Conservation (phyloP, 2,113 vertebrate genomes). For the Melospiza melodia region DNA sequence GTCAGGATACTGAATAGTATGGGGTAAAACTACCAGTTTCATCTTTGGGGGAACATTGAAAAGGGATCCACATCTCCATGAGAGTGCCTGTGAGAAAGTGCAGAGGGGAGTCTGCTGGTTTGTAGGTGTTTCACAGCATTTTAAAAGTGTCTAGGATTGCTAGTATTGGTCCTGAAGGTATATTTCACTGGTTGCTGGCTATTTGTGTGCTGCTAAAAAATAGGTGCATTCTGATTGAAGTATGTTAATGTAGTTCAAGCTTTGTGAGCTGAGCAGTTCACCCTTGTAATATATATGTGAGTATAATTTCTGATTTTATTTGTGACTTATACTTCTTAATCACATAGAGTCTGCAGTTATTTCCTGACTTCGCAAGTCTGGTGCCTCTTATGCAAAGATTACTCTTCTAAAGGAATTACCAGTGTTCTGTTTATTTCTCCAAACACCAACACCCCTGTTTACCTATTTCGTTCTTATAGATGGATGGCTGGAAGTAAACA, state of each 20-base stretch:
- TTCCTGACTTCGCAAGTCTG: background rate
- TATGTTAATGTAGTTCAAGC: background rate
- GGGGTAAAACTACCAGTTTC: background rate
- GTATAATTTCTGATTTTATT: background rate
- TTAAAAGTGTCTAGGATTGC: background rate
- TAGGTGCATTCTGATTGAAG: background rate
- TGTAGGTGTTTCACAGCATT: background rate
- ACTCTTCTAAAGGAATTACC: background rate
- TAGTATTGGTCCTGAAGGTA: background rate
- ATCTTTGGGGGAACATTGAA: background rate
- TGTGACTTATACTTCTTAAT: background rate
- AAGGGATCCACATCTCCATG: fast-evolving
- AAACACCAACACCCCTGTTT: background rate
- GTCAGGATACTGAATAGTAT: background rate
- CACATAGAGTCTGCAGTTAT: background rate
- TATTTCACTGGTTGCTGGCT: background rate
- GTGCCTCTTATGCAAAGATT: background rate
- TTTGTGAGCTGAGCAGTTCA: background rate
- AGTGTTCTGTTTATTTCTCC: background rate
- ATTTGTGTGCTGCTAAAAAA: background rate
- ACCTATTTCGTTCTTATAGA: background rate
- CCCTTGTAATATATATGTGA: background rate
- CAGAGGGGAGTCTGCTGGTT: background rate
- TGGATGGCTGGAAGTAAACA: background rate
- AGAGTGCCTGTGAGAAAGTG: too few species aligned